phyloP scores from a whole-genome alignment of 2,797 vertebrate species.

The Brachyalestes nurse region DNA sequence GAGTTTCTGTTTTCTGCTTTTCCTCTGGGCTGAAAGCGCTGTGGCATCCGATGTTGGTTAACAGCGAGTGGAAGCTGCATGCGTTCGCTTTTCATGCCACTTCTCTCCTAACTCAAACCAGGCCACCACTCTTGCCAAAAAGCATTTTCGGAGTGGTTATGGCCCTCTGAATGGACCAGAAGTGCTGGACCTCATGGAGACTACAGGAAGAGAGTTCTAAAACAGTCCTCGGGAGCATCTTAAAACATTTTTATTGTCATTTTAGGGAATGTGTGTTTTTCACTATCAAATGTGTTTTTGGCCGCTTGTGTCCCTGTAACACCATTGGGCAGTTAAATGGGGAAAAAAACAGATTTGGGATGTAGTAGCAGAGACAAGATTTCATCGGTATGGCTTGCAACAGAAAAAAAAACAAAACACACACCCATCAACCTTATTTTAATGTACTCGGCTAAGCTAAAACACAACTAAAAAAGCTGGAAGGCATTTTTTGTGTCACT shows the following conservation, averaged over 20 bases:
- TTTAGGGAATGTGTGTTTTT: constrained; percentile 69
- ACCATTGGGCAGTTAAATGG: constrained; percentile 70
- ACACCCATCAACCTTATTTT: constrained; percentile 13
- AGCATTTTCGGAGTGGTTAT: constrained; percentile 65
- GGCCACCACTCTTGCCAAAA: constrained; percentile 65
- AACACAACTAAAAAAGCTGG: neutral
- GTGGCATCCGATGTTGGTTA: constrained; percentile 61
- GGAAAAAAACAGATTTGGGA: constrained; percentile 60
- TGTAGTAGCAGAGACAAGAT: constrained; percentile 58
- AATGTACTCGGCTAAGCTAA: neutral
- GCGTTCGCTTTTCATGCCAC: constrained; percentile 71
- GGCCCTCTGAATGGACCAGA: constrained; percentile 61
- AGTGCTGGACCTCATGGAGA: constrained; percentile 70
- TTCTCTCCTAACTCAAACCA: constrained; percentile 75
- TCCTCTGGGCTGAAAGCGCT: constrained; percentile 52
- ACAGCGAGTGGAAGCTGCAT: constrained; percentile 65
- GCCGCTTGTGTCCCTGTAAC: constrained; percentile 66
- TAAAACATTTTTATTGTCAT: constrained; percentile 78
- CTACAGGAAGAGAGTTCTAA: constrained; percentile 75
- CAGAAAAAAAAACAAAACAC: constrained; percentile 57
- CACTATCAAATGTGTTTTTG: constrained; percentile 69
- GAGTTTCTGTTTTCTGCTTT: constrained; percentile 3
- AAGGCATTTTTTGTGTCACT: neutral
- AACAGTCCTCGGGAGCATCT: constrained; percentile 74
- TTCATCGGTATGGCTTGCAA: constrained; percentile 51